Conservation (phyloP, 2,888 invertebrate species). For the Eretmocerus hayati region DNA sequence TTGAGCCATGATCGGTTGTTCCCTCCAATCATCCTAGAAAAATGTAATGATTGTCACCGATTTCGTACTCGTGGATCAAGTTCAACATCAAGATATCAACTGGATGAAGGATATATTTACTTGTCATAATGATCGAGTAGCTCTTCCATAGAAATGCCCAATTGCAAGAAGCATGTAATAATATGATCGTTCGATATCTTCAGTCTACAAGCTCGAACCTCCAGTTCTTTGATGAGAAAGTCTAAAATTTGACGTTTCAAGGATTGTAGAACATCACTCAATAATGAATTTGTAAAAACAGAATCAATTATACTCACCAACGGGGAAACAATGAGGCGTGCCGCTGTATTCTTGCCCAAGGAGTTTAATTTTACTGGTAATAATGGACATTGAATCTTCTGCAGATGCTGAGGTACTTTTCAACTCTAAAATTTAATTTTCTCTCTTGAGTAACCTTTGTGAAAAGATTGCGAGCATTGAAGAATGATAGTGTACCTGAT, state of each 20-base stretch:
- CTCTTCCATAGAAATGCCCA: conserved; percentile 70
- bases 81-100: no score
- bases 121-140: conserved; percentile 77
- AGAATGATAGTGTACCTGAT: conserved; percentile 37
- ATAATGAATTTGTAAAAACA: no score
- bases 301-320: conserved; percentile 53
- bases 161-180: conserved; percentile 66
- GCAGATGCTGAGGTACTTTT: conserved; percentile 48
- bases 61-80: background rate
- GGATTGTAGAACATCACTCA: no score
- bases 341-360: conserved; percentile 72
- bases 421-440: conserved; percentile 45
- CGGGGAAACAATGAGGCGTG: conserved; percentile 81
- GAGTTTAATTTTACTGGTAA: conserved; percentile 69
- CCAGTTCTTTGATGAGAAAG: conserved; percentile 72
- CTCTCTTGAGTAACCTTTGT: background rate
- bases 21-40: conserved; percentile 62
- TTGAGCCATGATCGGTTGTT: conserved; percentile 83
- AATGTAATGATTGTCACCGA: background rate
- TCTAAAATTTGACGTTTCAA: conserved; percentile 55
- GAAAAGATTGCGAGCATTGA: background rate
- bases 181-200: conserved; percentile 68
- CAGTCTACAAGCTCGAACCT: conserved; percentile 68
- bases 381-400: conserved; percentile 58
- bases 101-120: conserved; percentile 54